Evolutionary conservation across 2,797 vertebrate genomes (phyloP).

Genomic region (Vipera latastei): DNA sequence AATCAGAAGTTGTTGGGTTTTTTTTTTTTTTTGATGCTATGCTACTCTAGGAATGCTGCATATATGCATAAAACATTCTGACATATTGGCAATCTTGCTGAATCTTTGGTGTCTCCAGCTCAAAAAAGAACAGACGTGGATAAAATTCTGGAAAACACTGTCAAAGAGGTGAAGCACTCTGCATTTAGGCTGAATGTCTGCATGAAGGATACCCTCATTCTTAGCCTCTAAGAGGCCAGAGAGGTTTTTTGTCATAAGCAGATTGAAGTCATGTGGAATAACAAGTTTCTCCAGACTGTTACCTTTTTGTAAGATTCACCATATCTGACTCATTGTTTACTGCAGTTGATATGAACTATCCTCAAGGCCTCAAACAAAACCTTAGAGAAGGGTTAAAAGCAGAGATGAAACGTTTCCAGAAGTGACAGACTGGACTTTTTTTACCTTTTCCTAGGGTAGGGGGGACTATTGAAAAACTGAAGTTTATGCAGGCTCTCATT

Average conservation of each 20-base stretch:
- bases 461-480: background rate
- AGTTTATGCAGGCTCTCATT: background rate
- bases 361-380: background rate
- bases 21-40: background rate
- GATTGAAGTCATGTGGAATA: background rate
- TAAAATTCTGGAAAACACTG: background rate
- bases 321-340: background rate
- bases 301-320: background rate
- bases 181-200: background rate
- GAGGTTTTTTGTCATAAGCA: background rate
- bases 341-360: background rate
- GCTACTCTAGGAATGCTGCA: background rate
- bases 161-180: background rate
- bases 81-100: background rate
- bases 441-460: background rate
- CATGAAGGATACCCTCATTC: background rate
- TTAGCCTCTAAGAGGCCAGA: background rate
- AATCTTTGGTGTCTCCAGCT: background rate
- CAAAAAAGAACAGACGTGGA: background rate
- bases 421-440: background rate
- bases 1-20: background rate
- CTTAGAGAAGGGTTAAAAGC: background rate
- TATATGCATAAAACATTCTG: background rate
- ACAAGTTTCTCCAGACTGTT: background rate
- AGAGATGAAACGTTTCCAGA: background rate